A percentile compares a stretch with the other conserved stretches of the same genome.
These are phyloP conservation scores for Mixornis gularis DNA, from an alignment of 2,113 vertebrate species.

Conservation along the genomic window DNA sequence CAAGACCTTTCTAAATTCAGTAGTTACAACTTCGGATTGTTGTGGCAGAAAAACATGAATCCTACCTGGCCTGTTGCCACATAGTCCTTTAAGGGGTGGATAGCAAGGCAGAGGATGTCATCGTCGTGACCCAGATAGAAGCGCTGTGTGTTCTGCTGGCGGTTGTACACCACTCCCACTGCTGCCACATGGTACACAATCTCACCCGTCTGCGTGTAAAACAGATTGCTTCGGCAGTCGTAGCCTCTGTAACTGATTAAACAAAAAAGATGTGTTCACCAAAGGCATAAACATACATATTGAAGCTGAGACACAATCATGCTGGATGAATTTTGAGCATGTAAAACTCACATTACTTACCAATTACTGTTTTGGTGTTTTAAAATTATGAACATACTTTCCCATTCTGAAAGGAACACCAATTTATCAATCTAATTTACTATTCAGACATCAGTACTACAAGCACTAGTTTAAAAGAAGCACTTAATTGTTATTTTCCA, in stretches of 20 bases:
- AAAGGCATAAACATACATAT: neutral
- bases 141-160: constrained; percentile 94
- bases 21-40: neutral
- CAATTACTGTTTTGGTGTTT: neutral
- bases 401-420: neutral
- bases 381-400: neutral
- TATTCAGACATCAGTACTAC: neutral
- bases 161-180: constrained; percentile 93
- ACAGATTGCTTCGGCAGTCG: constrained; percentile 96
- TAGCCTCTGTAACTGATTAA: constrained; percentile 89
- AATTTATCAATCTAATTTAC: neutral
- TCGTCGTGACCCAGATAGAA: constrained; percentile 96
- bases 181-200: constrained; percentile 97
- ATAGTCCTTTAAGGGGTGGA: constrained; percentile 95
- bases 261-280: neutral
- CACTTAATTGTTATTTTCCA: neutral
- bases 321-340: neutral
- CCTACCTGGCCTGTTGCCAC: constrained; percentile 97
- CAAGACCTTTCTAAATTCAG: neutral
- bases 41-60: neutral
- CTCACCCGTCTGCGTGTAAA: constrained; percentile 96
- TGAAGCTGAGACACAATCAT: neutral
- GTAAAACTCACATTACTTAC: neutral
- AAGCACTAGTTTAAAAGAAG: neutral
- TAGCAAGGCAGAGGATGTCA: constrained; percentile 93